These are phyloP conservation scores for Coenonympha glycerion DNA, from an alignment of 2,888 invertebrate genomes.

Conservation along the genomic window DNA sequence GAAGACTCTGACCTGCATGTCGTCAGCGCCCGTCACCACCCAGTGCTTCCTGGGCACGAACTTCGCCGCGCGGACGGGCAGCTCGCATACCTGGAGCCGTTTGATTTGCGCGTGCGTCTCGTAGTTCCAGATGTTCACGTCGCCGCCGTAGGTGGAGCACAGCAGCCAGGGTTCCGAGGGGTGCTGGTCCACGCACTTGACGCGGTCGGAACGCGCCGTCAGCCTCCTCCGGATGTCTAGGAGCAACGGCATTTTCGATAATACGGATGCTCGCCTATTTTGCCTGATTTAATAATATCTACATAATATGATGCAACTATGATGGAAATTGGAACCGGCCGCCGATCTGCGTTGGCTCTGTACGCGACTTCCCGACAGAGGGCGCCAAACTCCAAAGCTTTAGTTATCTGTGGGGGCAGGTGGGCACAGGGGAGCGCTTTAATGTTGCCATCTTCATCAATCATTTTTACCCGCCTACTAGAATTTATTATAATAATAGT, in stretches of 20 bases:
- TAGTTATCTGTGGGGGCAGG: no score
- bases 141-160: conserved; percentile 98
- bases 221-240: conserved; percentile 98
- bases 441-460: no score
- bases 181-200: conserved; percentile 98
- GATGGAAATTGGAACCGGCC: conserved; percentile 71
- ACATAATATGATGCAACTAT: no score
- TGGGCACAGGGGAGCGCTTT: no score
- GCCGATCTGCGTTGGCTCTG: no score
- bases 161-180: conserved; percentile 99
- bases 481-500: no score
- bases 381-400: no score
- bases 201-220: conserved; percentile 97
- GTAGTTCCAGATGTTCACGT: conserved; percentile 99
- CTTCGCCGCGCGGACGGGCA: conserved; percentile 96
- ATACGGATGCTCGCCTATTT: conserved; percentile 60
- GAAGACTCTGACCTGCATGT: conserved; percentile 95
- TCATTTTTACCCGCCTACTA: no score
- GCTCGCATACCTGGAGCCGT: conserved; percentile 94
- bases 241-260: conserved; percentile 85
- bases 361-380: no score
- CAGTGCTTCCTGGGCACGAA: conserved; percentile 99
- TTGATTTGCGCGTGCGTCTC: conserved; percentile 92
- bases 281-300: no score
- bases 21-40: conserved; percentile 98